Conservation (phyloP, 2,113 vertebrate genomes). For the Uria aalge region DNA sequence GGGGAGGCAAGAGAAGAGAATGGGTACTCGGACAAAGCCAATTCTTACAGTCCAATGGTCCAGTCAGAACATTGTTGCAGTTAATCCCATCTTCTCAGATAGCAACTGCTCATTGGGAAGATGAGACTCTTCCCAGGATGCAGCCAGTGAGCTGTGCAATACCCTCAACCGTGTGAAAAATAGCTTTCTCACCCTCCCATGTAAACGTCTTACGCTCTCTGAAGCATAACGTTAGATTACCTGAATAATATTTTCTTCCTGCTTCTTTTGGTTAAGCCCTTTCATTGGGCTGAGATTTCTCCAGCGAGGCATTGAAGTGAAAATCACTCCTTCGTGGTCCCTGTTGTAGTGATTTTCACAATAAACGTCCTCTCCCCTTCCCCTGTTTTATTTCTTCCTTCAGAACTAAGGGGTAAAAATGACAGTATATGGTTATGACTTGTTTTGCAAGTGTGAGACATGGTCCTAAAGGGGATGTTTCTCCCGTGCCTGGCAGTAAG, state of each 20-base stretch:
- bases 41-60: not conserved
- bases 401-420: not conserved
- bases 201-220: not conserved
- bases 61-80: slow-evolving; percentile 5
- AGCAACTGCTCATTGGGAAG: not conserved
- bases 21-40: not conserved
- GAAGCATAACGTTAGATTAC: not conserved
- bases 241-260: not conserved
- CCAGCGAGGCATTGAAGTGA: not conserved
- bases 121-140: not conserved
- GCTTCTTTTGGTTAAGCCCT: not conserved
- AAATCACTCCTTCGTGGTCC: not conserved
- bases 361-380: not conserved
- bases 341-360: not conserved
- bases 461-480: not conserved
- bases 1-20: not conserved
- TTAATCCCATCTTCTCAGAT: slow-evolving; percentile 46
- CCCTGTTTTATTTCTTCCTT: not conserved
- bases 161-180: not conserved
- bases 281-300: not conserved
- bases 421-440: no score
- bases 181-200: not conserved
- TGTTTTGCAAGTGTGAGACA: not conserved
- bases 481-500: accelerated
- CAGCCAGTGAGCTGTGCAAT: not conserved